Percentiles rank a stretch among this genome's conserved stretches.
Evolutionary conservation across 2,113 vertebrate genomes (phyloP).

Genomic region (Neotragus moschatus): DNA sequence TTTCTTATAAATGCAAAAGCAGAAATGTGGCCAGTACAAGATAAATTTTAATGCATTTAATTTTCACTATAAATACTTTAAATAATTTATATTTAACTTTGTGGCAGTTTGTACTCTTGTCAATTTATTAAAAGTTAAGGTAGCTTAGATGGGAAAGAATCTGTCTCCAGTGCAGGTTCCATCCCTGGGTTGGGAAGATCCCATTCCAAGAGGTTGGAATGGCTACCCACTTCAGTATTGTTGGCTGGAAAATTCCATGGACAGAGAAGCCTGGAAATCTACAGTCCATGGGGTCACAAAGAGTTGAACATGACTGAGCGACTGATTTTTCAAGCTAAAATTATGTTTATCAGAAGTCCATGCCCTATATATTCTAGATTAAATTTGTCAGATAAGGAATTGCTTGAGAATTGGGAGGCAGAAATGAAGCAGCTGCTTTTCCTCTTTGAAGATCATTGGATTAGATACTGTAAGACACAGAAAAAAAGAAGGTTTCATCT

Average conservation of each 20-base stretch:
- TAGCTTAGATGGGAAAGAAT: not conserved
- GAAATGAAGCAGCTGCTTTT: not conserved
- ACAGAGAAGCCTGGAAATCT: not conserved
- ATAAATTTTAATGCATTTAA: not conserved
- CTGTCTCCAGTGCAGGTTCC: not conserved
- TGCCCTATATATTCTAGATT: not conserved
- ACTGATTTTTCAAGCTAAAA: not conserved
- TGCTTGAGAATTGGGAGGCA: not conserved
- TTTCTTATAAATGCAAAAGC: not conserved
- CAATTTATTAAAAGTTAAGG: not conserved
- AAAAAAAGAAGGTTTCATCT: not conserved
- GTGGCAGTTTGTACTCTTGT: not conserved
- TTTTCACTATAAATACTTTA: not conserved
- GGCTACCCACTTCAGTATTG: not conserved
- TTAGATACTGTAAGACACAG: not conserved
- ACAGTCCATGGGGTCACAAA: not conserved
- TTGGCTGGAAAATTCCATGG: not conserved
- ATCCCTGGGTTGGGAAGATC: not conserved
- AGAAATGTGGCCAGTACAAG: not conserved
- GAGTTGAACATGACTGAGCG: accelerated
- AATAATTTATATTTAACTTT: not conserved
- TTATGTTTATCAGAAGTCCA: not conserved
- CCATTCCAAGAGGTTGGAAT: not conserved
- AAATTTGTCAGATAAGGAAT: not conserved
- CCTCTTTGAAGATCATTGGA: not conserved